Conservation (phyloP, 2,797 vertebrate species). For the Fratercula arctica region DNA sequence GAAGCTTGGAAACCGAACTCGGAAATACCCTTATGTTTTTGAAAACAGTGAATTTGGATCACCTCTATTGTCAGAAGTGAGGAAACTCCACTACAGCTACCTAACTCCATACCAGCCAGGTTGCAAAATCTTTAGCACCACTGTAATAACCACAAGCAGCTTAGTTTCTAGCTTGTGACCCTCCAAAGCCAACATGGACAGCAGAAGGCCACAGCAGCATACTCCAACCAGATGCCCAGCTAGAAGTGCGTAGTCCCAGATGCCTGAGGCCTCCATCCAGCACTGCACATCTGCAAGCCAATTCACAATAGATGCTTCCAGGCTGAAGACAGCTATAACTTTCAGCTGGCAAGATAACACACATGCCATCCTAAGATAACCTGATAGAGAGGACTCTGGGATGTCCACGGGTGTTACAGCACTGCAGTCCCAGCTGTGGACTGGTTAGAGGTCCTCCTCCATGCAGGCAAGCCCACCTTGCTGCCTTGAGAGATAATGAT, state of each 20-base stretch:
- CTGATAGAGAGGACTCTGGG: fast-evolving
- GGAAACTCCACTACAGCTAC: background rate
- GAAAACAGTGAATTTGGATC: background rate
- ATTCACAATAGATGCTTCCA: background rate
- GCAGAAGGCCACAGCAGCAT: background rate
- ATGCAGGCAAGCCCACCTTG: background rate
- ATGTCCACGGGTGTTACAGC: fast-evolving
- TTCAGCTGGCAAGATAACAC: background rate
- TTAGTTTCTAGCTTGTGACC: background rate
- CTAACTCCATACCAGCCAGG: background rate
- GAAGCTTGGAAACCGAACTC: background rate
- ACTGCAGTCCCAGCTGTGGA: fast-evolving
- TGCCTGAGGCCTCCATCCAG: background rate
- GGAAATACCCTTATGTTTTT: background rate
- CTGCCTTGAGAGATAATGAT: no score
- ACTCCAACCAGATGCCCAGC: background rate
- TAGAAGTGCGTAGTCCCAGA: fast-evolving
- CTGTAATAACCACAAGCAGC: background rate
- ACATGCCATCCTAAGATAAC: background rate
- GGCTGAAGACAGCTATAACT: background rate
- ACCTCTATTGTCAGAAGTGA: background rate
- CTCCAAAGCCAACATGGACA: background rate
- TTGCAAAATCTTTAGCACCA: background rate
- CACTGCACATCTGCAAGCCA: background rate
- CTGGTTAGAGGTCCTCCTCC: fast-evolving